Evolutionary conservation across 1,140 invertebrate genomes (phyloP).

Genomic region (Calycopis cecrops): DNA sequence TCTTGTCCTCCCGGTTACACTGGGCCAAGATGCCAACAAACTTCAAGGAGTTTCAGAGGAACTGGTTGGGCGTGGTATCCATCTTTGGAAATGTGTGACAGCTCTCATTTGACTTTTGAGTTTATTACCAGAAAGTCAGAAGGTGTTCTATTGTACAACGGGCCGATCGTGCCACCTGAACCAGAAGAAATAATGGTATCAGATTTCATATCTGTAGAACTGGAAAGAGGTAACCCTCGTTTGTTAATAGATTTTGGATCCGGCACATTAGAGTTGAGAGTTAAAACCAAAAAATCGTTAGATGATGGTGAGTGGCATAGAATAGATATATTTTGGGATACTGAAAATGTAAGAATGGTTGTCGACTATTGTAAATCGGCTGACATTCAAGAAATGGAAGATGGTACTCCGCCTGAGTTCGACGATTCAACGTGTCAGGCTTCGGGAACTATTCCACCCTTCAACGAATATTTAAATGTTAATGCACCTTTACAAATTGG

Average conservation of each 20-base stretch:
- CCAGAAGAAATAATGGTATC: slow-evolving; percentile 91
- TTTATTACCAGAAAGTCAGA: slow-evolving; percentile 94
- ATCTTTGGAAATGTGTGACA: slow-evolving; percentile 95
- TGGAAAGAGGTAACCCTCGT: slow-evolving; percentile 92
- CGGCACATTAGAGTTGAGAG: slow-evolving; percentile 90
- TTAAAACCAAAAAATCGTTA: slow-evolving; percentile 90
- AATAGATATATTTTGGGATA: slow-evolving; percentile 96
- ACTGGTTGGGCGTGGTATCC: slow-evolving; percentile 98
- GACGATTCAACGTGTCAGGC: slow-evolving; percentile 93
- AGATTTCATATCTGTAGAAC: slow-evolving; percentile 95
- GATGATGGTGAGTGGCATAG: slow-evolving; percentile 98
- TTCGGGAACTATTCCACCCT: slow-evolving; percentile 90
- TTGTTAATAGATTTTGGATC: slow-evolving; percentile 96
- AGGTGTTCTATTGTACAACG: slow-evolving; percentile 96
- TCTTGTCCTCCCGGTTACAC: slow-evolving; percentile 93
- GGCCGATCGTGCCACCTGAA: slow-evolving; percentile 94
- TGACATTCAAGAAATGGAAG: slow-evolving; percentile 89
- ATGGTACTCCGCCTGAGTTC: slow-evolving; percentile 89
- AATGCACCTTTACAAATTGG: slow-evolving; percentile 96
- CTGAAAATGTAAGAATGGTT: slow-evolving; percentile 92
- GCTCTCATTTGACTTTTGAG: slow-evolving; percentile 94
- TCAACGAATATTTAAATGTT: slow-evolving; percentile 97
- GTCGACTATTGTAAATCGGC: slow-evolving; percentile 94
- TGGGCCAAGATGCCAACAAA: slow-evolving; percentile 97
- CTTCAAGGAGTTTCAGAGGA: slow-evolving; percentile 92